Conservation (phyloP, 1,140 invertebrate species). For the Dendroctonus valens region DNA sequence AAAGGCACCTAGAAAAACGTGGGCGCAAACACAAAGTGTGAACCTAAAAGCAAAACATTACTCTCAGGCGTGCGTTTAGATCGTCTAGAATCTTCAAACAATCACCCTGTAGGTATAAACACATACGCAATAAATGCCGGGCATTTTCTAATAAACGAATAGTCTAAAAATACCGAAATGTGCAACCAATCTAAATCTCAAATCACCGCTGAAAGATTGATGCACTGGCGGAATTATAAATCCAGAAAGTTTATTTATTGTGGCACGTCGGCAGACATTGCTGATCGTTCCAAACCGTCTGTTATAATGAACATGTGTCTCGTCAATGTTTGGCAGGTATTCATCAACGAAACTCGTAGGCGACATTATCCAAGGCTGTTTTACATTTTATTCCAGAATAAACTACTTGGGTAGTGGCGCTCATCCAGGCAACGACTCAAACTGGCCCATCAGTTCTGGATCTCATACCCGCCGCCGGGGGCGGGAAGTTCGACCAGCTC, state of each 20-base stretch:
- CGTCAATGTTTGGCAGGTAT: not conserved
- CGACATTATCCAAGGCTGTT: not conserved
- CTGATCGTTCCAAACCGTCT: not conserved
- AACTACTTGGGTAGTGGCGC: not conserved
- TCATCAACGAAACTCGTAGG: not conserved
- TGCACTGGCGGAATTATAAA: not conserved
- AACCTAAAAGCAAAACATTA: no score
- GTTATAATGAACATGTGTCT: not conserved
- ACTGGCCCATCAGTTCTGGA: slow-evolving; percentile 70
- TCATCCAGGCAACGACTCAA: slow-evolving; percentile 30
- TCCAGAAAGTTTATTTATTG: not conserved
- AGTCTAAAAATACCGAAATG: no score
- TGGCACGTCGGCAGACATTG: not conserved
- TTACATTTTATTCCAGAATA: not conserved
- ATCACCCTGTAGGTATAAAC: no score
- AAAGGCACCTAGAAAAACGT: no score
- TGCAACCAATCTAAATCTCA: no score
- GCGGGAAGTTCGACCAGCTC: slow-evolving; percentile 54
- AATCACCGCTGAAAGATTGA: not conserved
- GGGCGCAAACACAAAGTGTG: no score
- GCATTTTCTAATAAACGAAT: no score
- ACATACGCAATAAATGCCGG: no score
- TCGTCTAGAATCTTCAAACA: no score
- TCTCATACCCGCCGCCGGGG: slow-evolving; percentile 66
- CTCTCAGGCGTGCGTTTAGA: no score